Evolutionary conservation across 2,113 vertebrate genomes (phyloP).

Genomic region (Nanger granti): DNA sequence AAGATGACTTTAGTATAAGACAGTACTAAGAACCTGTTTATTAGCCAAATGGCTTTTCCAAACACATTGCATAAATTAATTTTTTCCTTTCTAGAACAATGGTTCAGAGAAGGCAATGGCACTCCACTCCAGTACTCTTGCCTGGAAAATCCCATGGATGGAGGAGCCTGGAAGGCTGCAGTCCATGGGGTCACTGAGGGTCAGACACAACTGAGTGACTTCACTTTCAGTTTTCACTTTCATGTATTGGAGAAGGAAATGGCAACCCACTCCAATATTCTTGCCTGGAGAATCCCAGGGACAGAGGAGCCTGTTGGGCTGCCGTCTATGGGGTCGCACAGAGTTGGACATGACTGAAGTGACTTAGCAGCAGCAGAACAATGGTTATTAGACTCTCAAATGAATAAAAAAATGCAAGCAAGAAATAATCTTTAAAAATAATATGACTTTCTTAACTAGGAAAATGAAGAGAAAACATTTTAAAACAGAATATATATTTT

Average conservation of each 20-base stretch:
- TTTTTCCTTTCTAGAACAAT: constrained; percentile 30
- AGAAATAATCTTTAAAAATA: constrained; percentile 14
- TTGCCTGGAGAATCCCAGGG: too few species aligned
- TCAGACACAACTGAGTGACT: too few species aligned
- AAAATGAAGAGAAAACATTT: background rate
- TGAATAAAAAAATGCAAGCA: background rate
- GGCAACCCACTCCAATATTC: too few species aligned
- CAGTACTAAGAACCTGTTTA: background rate
- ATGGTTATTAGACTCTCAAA: background rate
- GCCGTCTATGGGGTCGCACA: too few species aligned
- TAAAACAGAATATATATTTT: constrained; percentile 7
- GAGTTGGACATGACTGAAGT: too few species aligned
- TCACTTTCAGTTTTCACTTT: too few species aligned
- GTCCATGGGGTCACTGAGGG: too few species aligned
- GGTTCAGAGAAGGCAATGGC: background rate
- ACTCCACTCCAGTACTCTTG: too few species aligned
- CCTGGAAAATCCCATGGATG: too few species aligned
- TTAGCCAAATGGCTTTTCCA: constrained; percentile 39
- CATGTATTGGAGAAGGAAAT: too few species aligned
- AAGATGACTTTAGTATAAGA: constrained; percentile 61
- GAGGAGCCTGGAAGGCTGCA: too few species aligned
- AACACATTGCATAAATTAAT: background rate
- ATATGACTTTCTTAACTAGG: background rate
- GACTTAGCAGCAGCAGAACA: background rate
- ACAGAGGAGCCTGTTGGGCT: too few species aligned